Base-by-base conservation (phyloP, 2,797 vertebrate species). In the Scolopax bukidnonensis region DNA sequence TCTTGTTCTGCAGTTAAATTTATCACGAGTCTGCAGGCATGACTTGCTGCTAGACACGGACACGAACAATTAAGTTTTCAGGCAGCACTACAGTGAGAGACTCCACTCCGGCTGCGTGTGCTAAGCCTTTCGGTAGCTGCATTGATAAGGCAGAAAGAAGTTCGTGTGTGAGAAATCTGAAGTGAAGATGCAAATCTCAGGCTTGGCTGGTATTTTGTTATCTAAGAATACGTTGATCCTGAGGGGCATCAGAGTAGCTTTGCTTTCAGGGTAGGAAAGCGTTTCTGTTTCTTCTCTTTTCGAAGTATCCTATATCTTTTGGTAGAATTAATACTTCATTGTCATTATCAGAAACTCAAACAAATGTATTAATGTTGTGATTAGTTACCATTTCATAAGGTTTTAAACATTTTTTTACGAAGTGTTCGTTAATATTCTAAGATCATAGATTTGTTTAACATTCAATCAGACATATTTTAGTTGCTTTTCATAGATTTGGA, bases 111-210 rank as follows among this genome's bases (percentile, higher is more conserved):
- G 7, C 74, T 92, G 88, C 30, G 38, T 94, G 97, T 90, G 48
- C 94, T 96, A 93, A 98, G 84, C 94, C 67, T 84, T 93, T 94
- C 86, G 85, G 96, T 93, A 94, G 89, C 87, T 80, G 75, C 61
- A 25, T 93, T 96, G 97, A 98, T 97, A 97, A 98, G 95, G 96
- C 6, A 8, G 77, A 90, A 93, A 90, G 84, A 96, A 88, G 76
- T 94, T 95, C 78, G 71, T 68, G 86, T 95, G 94, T 74, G 93
- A 96, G 83, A 96, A 98, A 96, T 92, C 89, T 91, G 51, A 95
- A 97, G 89, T 93, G 89, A 91, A 97, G 97, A 98, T 98, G 93
- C 93, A 97, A 94, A 98, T 97, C 97, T 97, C 75, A 38, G 64
- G 73, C 91, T 95, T 80, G 28, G 48, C 87, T 94, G 89, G 56